A percentile compares a stretch with the other conserved stretches of the same genome.
Conservation (phyloP, 2,113 vertebrate genomes). For the Enhydra lutris region DNA sequence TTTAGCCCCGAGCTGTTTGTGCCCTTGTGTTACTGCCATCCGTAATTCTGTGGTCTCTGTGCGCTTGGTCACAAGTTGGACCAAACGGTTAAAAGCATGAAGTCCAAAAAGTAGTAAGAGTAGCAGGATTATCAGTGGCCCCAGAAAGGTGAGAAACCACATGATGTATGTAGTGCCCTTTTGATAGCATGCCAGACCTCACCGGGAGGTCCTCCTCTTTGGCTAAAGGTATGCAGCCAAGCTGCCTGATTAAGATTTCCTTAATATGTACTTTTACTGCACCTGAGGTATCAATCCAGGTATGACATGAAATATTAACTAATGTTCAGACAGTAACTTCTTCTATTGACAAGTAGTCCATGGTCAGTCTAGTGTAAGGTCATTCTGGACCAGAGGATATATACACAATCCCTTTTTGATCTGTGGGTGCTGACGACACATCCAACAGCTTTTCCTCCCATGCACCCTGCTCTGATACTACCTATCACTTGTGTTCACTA, state of each 20-base stretch:
- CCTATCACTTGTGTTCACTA: background rate
- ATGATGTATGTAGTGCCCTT: background rate
- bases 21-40: background rate
- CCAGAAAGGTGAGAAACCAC: background rate
- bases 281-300: background rate
- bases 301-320: background rate
- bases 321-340: background rate
- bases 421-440: background rate
- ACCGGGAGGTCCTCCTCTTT: background rate
- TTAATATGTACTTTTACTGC: background rate
- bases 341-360: background rate
- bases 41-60: background rate
- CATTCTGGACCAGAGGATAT: background rate
- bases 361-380: background rate
- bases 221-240: background rate
- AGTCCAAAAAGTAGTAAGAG: background rate
- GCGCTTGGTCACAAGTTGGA: background rate
- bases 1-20: background rate
- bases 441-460: background rate
- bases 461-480: background rate
- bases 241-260: background rate
- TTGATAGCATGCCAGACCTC: background rate
- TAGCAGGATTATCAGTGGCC: background rate
- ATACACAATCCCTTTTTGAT: background rate
- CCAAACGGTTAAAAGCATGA: background rate